Conservation (phyloP, 2,113 vertebrate species). For the Chaetops frenatus region DNA sequence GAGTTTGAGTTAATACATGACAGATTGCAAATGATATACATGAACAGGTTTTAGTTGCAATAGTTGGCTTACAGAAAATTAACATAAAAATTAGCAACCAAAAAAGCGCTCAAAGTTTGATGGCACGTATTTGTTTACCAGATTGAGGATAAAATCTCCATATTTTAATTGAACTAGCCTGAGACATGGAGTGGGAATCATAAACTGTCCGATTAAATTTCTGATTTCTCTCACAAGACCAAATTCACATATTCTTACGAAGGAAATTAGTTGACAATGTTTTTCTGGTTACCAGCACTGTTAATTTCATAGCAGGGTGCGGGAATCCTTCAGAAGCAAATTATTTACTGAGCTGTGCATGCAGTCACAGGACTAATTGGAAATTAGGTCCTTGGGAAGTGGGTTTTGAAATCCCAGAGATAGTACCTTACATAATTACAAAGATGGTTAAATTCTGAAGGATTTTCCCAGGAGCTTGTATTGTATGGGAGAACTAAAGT, state of each 20-base stretch:
- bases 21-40: neutral
- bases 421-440: neutral
- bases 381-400: neutral
- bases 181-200: neutral
- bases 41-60: neutral
- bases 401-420: neutral
- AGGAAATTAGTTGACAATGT: neutral
- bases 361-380: neutral
- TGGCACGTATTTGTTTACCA: neutral
- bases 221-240: neutral
- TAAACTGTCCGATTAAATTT: neutral
- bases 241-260: neutral
- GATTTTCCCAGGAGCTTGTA: neutral
- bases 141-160: neutral
- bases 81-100: neutral
- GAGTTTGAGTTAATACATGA: neutral
- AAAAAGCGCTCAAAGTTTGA: neutral
- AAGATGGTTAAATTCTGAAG: neutral
- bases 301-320: neutral
- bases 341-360: neutral
- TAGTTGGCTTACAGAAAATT: neutral
- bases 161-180: neutral
- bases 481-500: neutral
- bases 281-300: neutral
- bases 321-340: neutral